Conservation (phyloP, 2,113 vertebrate genomes). For the Synchiropus splendidus region DNA sequence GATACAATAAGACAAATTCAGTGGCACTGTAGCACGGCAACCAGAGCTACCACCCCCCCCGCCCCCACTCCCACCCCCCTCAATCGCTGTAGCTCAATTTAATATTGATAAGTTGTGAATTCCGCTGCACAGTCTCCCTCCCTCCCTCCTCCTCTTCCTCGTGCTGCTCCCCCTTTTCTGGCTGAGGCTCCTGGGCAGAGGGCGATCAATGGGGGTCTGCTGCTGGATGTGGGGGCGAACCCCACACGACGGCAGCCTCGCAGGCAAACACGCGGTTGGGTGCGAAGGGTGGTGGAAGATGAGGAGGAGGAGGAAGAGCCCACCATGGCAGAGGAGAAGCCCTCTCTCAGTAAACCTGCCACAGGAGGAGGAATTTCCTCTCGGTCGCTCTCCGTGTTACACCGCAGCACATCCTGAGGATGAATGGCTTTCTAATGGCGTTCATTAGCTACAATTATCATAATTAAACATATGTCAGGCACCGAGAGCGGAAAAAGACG, state of each 20-base stretch:
- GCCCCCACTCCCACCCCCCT: slow-evolving; percentile 2
- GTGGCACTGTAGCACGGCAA: slow-evolving; percentile 3
- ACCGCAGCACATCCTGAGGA: slow-evolving; percentile 27
- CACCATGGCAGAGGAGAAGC: slow-evolving; percentile 44
- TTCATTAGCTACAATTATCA: slow-evolving; percentile 63
- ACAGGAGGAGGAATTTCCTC: slow-evolving; percentile 54
- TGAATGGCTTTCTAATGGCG: slow-evolving; percentile 56
- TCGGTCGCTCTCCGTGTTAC: background rate
- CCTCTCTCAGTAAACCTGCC: slow-evolving; percentile 49
- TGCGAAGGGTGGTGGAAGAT: slow-evolving; percentile 2
- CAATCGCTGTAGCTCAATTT: slow-evolving; percentile 30
- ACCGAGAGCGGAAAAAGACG: slow-evolving; percentile 36
- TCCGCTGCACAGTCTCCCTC: slow-evolving; percentile 36
- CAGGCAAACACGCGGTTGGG: slow-evolving; percentile 19
- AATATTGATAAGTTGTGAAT: slow-evolving; percentile 53
- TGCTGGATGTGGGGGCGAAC: slow-evolving; percentile 30
- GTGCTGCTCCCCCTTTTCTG: slow-evolving; percentile 17
- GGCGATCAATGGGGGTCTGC: slow-evolving; percentile 36
- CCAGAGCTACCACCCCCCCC: background rate
- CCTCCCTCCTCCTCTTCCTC: slow-evolving; percentile 6
- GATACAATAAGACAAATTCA: slow-evolving; percentile 12
- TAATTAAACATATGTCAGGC: slow-evolving; percentile 61
- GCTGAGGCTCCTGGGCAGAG: slow-evolving; percentile 29
- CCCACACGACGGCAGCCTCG: slow-evolving; percentile 54
- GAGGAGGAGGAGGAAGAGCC: slow-evolving; percentile 10